Percentiles rank a stretch among this genome's conserved stretches.
phyloP scores from a whole-genome alignment of 2,113 vertebrate species.

The Aplodontia rufa region DNA sequence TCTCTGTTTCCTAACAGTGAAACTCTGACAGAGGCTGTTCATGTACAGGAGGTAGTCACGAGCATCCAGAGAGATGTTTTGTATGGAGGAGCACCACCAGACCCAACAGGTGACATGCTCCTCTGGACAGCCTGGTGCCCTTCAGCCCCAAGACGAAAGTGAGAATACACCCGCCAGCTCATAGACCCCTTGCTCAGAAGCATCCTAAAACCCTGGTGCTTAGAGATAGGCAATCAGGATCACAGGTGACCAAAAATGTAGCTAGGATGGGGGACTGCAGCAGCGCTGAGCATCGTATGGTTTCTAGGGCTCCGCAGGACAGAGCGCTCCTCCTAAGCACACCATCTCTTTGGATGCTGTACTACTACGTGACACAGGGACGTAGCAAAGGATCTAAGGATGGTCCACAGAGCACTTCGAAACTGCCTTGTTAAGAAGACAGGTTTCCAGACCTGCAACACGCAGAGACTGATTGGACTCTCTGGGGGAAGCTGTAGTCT shows the following conservation, averaged over 20 bases:
- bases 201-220: accelerated
- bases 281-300: accelerated
- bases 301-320: too few species aligned
- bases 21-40: too few species aligned
- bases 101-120: accelerated
- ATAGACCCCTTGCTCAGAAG: not conserved
- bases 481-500: not conserved
- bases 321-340: not conserved
- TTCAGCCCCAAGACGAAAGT: not conserved
- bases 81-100: not conserved
- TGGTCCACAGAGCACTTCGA: not conserved
- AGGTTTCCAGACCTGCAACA: not conserved
- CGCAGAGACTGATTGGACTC: not conserved
- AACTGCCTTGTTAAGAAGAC: not conserved
- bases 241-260: not conserved
- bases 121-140: not conserved
- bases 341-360: not conserved
- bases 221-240: not conserved
- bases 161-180: accelerated
- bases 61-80: not conserved
- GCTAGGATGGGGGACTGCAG: accelerated
- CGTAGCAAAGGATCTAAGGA: not conserved
- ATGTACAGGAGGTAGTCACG: accelerated
- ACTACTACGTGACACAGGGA: accelerated
- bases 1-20: not conserved